These are phyloP conservation scores for Bombus superbus DNA, from an alignment of 1,140 invertebrate genomes.

Conservation along the genomic window DNA sequence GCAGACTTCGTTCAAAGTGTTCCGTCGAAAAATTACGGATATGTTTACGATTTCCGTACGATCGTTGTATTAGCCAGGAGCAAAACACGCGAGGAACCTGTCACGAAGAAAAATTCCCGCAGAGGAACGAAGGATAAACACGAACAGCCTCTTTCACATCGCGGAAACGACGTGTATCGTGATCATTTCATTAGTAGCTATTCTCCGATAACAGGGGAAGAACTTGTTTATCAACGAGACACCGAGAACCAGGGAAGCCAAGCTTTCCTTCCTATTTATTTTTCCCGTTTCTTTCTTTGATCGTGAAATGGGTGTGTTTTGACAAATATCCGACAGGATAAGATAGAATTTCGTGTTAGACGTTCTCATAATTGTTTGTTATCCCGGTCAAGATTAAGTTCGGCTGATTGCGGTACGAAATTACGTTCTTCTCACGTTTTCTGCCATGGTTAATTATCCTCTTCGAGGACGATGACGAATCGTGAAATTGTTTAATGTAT, in stretches of 20 bases:
- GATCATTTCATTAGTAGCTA: conserved; percentile 65
- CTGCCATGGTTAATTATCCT: conserved; percentile 45
- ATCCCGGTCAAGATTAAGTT: background rate
- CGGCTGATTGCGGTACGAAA: conserved; percentile 21
- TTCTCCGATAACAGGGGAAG: conserved; percentile 5
- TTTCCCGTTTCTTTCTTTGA: background rate
- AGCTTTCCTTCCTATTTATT: background rate
- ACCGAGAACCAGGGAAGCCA: background rate
- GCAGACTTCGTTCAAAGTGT: background rate
- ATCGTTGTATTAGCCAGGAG: background rate
- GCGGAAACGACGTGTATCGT: conserved; percentile 19
- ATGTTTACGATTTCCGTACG: conserved; percentile 28
- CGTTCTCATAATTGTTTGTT: conserved; percentile 39
- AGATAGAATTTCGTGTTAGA: conserved; percentile 18
- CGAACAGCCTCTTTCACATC: conserved; percentile 27
- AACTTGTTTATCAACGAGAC: conserved; percentile 62
- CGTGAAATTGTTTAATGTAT: conserved; percentile 56
- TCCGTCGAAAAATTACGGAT: conserved; percentile 22
- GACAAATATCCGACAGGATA: conserved; percentile 32
- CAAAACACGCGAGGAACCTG: conserved; percentile 12
- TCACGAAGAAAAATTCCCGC: conserved; percentile 41
- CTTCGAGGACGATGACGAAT: conserved; percentile 41
- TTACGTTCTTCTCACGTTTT: conserved; percentile 51
- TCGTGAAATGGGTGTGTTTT: conserved; percentile 9
- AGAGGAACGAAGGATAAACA: conserved; percentile 63